These are phyloP conservation scores for Neodiprion fabricii DNA, from an alignment of 1,140 invertebrate genomes.

Conservation along the genomic window DNA sequence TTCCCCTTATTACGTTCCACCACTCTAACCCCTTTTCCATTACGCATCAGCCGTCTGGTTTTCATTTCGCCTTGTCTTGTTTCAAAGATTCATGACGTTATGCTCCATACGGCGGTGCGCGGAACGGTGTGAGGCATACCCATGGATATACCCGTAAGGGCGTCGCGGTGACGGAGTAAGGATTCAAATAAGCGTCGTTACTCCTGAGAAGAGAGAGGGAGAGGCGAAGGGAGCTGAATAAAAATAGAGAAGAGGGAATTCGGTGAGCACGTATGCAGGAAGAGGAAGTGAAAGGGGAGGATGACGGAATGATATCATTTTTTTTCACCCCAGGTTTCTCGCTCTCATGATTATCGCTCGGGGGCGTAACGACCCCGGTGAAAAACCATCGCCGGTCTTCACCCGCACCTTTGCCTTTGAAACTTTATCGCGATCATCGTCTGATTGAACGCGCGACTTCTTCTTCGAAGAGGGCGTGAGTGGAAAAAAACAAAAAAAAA, in stretches of 20 bases:
- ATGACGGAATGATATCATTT: not conserved
- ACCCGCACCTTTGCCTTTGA: conserved; percentile 22
- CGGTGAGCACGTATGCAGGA: too few relatives aligned
- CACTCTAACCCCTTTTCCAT: not conserved
- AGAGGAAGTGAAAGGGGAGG: too few relatives aligned
- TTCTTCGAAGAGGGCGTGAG: conserved; percentile 18
- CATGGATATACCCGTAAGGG: too few relatives aligned
- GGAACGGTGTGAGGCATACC: too few relatives aligned
- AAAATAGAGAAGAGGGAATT: too few relatives aligned
- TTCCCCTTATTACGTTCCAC: not conserved
- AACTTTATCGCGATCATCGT: conserved; percentile 15
- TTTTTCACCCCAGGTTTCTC: conserved; percentile 6
- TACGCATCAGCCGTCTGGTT: not conserved
- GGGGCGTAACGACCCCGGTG: conserved; percentile 17
- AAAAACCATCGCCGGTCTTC: conserved; percentile 28
- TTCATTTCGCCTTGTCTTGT: not conserved
- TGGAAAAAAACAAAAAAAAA: not conserved
- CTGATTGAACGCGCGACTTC: conserved; percentile 23
- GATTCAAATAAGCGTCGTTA: not conserved
- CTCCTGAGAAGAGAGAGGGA: not conserved
- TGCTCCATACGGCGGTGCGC: too few relatives aligned
- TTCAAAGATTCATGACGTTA: not conserved
- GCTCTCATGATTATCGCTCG: not conserved
- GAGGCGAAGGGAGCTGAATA: too few relatives aligned
- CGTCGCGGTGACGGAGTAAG: not conserved